Conservation (phyloP, 2,888 invertebrate species). For the Therioaphis trifolii region DNA sequence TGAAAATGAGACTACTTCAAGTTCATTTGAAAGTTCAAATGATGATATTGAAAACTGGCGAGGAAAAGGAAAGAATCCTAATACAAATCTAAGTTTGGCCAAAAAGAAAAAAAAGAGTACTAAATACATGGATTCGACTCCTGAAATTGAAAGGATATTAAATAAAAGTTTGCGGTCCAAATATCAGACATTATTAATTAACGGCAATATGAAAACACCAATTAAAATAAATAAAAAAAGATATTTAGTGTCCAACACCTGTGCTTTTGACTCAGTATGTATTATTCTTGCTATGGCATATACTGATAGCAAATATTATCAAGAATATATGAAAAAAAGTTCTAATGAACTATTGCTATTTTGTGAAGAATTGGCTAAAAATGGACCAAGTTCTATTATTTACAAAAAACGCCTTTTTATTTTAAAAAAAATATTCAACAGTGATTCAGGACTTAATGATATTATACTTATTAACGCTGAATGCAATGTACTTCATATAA, state of each 20-base stretch:
- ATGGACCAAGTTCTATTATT: not conserved
- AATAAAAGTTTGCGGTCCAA: not conserved
- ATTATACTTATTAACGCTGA: not conserved
- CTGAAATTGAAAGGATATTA: not conserved
- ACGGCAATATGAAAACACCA: slow-evolving; percentile 23
- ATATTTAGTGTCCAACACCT: slow-evolving; percentile 17
- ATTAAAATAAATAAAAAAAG: slow-evolving; percentile 14
- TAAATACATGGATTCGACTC: not conserved
- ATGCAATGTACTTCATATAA: not conserved
- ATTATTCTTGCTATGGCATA: not conserved
- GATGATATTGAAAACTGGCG: too few species aligned
- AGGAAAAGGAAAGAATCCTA: too few species aligned
- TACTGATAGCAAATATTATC: not conserved
- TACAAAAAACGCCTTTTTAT: too few species aligned
- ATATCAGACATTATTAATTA: not conserved
- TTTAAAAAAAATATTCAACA: not conserved
- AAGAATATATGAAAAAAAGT: not conserved
- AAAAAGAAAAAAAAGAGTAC: not conserved
- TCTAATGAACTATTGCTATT: slow-evolving; percentile 3
- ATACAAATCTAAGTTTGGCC: too few species aligned
- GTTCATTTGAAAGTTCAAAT: too few species aligned
- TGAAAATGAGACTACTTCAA: too few species aligned
- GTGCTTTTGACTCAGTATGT: slow-evolving; percentile 2
- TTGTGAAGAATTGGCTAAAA: not conserved
- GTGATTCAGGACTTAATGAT: not conserved